A percentile compares a stretch with the other conserved stretches of the same genome.
phyloP scores from a whole-genome alignment of 2,888 invertebrate genomes.

The Cactoblastis cactorum region DNA sequence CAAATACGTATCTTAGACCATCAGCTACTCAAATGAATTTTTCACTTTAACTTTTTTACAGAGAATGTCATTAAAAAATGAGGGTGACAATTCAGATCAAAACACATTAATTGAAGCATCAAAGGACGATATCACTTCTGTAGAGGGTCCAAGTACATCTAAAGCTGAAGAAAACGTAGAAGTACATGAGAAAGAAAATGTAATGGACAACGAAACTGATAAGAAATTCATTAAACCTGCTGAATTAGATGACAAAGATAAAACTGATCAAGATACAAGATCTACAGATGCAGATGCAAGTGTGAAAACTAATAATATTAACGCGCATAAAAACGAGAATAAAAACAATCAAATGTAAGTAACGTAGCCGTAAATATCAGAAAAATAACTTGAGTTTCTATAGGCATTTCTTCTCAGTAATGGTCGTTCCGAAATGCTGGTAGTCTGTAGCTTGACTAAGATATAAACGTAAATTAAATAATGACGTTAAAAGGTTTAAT shows the following conservation, averaged over 20 bases:
- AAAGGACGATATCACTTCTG: neutral
- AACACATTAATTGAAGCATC: neutral
- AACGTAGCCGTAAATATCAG: neutral
- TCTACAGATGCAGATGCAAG: neutral
- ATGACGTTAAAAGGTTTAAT: no score
- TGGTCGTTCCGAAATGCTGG: no score
- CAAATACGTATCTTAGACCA: no score
- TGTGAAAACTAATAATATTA: neutral
- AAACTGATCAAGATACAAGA: neutral
- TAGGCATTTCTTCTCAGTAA: no score
- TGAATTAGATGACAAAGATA: neutral
- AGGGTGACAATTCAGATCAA: neutral
- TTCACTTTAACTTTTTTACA: neutral
- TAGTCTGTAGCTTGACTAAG: no score
- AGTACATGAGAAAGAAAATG: neutral
- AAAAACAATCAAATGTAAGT: neutral
- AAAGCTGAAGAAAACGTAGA: neutral
- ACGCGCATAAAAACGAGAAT: neutral
- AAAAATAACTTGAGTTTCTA: no score
- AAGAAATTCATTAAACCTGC: neutral
- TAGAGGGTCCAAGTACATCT: neutral
- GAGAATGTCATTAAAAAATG: slow-evolving; percentile 14
- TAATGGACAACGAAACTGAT: neutral
- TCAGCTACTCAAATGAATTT: slow-evolving; percentile 12
- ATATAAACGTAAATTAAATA: no score